These are phyloP conservation scores for Melieria crassipennis DNA, from an alignment of 2,888 invertebrate genomes.

Conservation along the genomic window DNA sequence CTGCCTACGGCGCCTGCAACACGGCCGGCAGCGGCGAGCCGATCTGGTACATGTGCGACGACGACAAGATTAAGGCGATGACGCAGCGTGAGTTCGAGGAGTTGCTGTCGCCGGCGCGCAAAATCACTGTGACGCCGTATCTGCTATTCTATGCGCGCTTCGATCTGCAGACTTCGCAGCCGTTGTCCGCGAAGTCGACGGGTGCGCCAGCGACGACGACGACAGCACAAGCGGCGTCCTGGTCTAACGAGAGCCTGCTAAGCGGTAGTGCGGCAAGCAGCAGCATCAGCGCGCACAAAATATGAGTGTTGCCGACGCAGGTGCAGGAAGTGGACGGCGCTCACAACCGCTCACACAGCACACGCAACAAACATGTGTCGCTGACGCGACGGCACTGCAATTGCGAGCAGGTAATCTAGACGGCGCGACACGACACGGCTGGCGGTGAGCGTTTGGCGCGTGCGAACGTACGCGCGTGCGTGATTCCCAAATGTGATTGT, in stretches of 20 bases:
- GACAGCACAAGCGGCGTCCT: conserved; percentile 50
- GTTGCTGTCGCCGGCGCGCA: conserved; percentile 76
- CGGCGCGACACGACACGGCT: conserved; percentile 10
- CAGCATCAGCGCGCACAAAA: conserved; percentile 43
- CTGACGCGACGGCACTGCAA: conserved; percentile 31
- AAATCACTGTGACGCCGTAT: conserved; percentile 86
- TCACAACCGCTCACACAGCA: no score
- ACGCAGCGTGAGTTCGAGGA: conserved; percentile 82
- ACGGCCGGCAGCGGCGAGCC: conserved; percentile 54
- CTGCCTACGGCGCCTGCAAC: conserved; percentile 22
- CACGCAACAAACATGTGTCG: no score
- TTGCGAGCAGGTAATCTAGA: conserved; percentile 35
- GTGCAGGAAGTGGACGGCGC: conserved; percentile 25
- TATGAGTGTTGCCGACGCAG: conserved; percentile 48
- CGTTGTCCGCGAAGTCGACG: conserved; percentile 38
- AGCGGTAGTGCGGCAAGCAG: no score
- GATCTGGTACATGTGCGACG: conserved; percentile 88
- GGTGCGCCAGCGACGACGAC: conserved; percentile 33
- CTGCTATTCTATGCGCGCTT: conserved; percentile 82
- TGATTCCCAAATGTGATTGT: conserved; percentile 28
- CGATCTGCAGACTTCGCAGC: conserved; percentile 62
- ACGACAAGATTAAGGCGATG: conserved; percentile 84
- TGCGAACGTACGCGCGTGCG: conserved; percentile 5
- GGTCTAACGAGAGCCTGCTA: conserved; percentile 57
- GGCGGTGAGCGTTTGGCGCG: conserved; percentile 10